phyloP scores from a whole-genome alignment of 2,888 invertebrate species.

The Gymnoscelis rufifasciata region DNA sequence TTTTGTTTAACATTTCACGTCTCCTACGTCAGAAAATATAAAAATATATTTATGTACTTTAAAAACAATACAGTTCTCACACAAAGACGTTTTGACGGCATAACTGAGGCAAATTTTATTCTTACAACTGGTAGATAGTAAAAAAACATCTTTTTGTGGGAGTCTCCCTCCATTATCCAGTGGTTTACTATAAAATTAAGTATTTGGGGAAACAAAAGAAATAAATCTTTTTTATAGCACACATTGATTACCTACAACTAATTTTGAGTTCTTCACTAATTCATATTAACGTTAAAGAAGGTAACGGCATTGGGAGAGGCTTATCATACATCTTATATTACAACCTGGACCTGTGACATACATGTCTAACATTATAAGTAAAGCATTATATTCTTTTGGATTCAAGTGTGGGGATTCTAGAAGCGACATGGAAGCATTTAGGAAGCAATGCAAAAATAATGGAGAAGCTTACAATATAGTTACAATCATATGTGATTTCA shows the following conservation, averaged over 20 bases:
- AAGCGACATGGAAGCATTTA: conserved; percentile 64
- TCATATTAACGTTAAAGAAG: conserved; percentile 68
- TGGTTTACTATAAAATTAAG: conserved; percentile 50
- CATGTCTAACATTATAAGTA: conserved; percentile 54
- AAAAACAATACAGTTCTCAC: conserved; percentile 52
- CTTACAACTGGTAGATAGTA: not conserved
- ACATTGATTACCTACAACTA: conserved; percentile 65
- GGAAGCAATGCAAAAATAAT: conserved; percentile 61
- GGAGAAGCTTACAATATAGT: conserved; percentile 45
- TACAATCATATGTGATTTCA: conserved; percentile 33
- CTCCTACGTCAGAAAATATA: conserved; percentile 71
- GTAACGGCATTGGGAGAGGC: conserved; percentile 66
- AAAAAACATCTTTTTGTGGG: conserved; percentile 47
- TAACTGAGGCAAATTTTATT: not conserved
- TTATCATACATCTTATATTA: conserved; percentile 62
- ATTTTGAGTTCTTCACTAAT: conserved; percentile 56
- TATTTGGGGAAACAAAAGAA: conserved; percentile 40
- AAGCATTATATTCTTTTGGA: conserved; percentile 58
- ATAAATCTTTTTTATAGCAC: conserved; percentile 57
- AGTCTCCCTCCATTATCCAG: conserved; percentile 42
- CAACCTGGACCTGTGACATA: conserved; percentile 74
- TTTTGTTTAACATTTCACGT: conserved; percentile 65
- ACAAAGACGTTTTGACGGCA: conserved; percentile 42
- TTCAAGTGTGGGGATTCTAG: conserved; percentile 52
- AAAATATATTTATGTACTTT: conserved; percentile 77